phyloP scores from a whole-genome alignment of 2,888 invertebrate genomes.

The Melinaea menophilus region DNA sequence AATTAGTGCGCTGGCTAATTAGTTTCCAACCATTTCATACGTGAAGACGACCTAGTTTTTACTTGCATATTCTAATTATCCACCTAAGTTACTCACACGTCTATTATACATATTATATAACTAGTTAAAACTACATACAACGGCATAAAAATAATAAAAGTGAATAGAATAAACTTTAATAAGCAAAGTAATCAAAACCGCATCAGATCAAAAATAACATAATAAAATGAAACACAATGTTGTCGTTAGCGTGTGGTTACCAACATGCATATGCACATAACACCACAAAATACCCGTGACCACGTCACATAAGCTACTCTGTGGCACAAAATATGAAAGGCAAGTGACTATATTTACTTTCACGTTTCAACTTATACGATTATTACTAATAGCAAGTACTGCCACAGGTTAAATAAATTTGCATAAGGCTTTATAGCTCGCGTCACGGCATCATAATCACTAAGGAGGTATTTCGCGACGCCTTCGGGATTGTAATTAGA shows the following conservation, averaged over 20 bases:
- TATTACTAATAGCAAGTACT: constrained; percentile 38
- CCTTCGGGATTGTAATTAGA: constrained; percentile 65
- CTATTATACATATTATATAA: background rate
- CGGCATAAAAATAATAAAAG: background rate
- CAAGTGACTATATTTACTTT: constrained; percentile 32
- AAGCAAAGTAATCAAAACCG: background rate
- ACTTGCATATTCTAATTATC: constrained; percentile 31
- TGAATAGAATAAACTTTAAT: background rate
- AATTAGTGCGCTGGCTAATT: constrained; percentile 40
- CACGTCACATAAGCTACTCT: constrained; percentile 12
- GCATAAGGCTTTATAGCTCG: constrained; percentile 68
- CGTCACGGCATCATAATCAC: constrained; percentile 71
- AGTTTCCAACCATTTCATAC: constrained; percentile 30
- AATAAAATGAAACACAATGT: constrained; percentile 14
- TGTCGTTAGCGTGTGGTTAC: constrained; percentile 10
- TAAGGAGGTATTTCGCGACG: constrained; percentile 65
- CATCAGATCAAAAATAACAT: constrained; percentile 5
- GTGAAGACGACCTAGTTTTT: constrained; percentile 29
- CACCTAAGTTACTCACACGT: constrained; percentile 13
- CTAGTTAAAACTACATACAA: no score
- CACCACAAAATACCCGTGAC: constrained; percentile 13
- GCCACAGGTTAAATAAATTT: constrained; percentile 54
- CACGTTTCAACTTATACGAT: constrained; percentile 36
- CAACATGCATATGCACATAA: constrained; percentile 15
- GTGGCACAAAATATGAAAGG: constrained; percentile 26